Evolutionary conservation across 30 jellyfish, hydroid and myxozoan genomes (phyloP), one percentile per base, ranked within the genome.

Genomic region (Mastigias papua): DNA sequence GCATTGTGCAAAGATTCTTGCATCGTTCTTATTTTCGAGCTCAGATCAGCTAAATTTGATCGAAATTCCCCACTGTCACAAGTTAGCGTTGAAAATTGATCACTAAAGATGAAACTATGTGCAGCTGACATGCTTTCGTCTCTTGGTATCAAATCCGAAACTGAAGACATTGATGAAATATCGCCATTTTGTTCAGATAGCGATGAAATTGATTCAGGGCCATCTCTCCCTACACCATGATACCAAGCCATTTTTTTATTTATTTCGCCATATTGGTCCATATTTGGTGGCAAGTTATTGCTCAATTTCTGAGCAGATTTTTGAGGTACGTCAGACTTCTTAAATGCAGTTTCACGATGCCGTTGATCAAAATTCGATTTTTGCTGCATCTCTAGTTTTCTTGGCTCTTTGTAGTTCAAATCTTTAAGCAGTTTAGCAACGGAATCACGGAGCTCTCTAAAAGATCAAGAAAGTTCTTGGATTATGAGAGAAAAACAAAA

Each of bases 61-160:
- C 79, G 78, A 42, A 85, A 85, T 26, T 85, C 94, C 22, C 82
- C 83, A 34, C 94, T 85, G 63, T 85, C 94, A 66, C 94, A 85
- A 15, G 87, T 72, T 46, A 85, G 54, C 9, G 78, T 85, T 62
- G 94, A 85, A 61, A 48, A 71, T 29, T 77, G 88, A 46, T 85
- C 94, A 31, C 73, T 84, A 60, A 85, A 50, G 23, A 50, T 31
- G 20, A 25, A 34, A 75, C 74, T n/a, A 15, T 26, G 57, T 20
- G 31, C 51, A 42, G 34, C 71, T 33, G 46, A 17, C 20, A 16
- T 46, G 17, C 7, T 23, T 19, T 75, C 86, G 74, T 17, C 19
- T 31, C 63, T 76, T 37, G 22, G 20, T 26, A 54, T 13, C 34
- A 34, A 34, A 27, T 80, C 90, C 19, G 90, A 80, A 34, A 80